A percentile compares a stretch with the other conserved stretches of the same genome.
Evolutionary conservation across 2,797 vertebrate species (phyloP).

Genomic region (Caiman crocodilus): DNA sequence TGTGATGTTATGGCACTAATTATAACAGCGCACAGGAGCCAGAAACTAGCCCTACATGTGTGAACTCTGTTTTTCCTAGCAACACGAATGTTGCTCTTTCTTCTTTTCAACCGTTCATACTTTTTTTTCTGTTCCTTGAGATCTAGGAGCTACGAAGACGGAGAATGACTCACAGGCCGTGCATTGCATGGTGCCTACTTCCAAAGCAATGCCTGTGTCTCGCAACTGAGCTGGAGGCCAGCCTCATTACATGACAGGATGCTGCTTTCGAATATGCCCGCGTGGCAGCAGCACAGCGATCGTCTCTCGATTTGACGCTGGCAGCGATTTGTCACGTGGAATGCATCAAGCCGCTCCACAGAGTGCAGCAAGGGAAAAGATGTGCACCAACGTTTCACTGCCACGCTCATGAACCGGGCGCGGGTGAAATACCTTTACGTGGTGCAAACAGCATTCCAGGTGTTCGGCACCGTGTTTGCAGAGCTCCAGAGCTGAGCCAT

Average conservation of each 20-base stretch:
- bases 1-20: neutral
- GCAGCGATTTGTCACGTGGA: neutral
- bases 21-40: neutral
- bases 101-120: neutral
- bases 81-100: neutral
- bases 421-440: neutral
- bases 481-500: neutral
- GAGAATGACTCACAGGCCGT: fast-evolving
- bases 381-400: neutral
- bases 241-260: fast-evolving
- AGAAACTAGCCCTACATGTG: neutral
- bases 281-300: neutral
- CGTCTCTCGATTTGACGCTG: neutral
- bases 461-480: neutral
- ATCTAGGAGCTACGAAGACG: fast-evolving
- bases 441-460: neutral
- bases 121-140: neutral
- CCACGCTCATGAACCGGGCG: neutral
- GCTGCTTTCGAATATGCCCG: neutral
- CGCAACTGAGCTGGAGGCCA: fast-evolving
- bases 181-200: fast-evolving
- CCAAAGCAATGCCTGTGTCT: fast-evolving
- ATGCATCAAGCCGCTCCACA: neutral
- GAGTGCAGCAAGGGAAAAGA: neutral
- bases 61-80: neutral